A percentile compares a stretch with the other conserved stretches of the same genome.
These are phyloP conservation scores for Hassar affinis DNA, from an alignment of 2,113 vertebrate genomes.

Conservation along the genomic window DNA sequence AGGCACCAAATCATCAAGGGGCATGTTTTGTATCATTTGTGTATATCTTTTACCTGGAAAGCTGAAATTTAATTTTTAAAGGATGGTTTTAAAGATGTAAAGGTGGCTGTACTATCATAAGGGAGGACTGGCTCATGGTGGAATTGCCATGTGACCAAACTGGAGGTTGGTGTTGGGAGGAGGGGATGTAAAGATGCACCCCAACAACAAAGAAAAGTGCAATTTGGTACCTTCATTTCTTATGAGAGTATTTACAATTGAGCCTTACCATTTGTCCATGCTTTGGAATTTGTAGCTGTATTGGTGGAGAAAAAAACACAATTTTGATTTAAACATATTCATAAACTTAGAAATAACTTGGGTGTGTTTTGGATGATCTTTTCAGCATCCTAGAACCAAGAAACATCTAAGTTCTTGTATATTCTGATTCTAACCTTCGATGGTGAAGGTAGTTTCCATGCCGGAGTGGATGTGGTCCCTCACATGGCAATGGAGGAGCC, in stretches of 20 bases:
- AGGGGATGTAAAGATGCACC: background rate
- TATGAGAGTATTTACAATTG: background rate
- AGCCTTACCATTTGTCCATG: background rate
- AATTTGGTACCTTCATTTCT: background rate
- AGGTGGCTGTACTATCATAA: background rate
- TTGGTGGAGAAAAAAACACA: background rate
- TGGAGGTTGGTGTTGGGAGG: background rate
- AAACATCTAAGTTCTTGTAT: too few species aligned
- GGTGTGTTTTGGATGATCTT: too few species aligned
- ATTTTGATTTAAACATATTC: background rate
- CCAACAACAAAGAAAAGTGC: background rate
- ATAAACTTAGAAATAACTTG: background rate
- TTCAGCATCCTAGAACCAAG: background rate
- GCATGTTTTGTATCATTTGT: background rate
- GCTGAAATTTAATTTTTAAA: background rate
- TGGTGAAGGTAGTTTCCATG: conserved; percentile 87
- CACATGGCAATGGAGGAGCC: conserved; percentile 93
- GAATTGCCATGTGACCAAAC: background rate
- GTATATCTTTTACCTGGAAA: background rate
- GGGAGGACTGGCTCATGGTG: background rate
- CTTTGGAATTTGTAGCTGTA: background rate
- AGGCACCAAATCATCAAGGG: background rate
- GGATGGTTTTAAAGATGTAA: background rate
- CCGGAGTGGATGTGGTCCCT: conserved; percentile 85
- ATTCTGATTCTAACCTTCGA: conserved; percentile 49